Percentiles rank a stretch among this genome's conserved stretches.
These are phyloP conservation scores for Neofelis nebulosa DNA, from an alignment of 2,113 vertebrate species.

Conservation along the genomic window DNA sequence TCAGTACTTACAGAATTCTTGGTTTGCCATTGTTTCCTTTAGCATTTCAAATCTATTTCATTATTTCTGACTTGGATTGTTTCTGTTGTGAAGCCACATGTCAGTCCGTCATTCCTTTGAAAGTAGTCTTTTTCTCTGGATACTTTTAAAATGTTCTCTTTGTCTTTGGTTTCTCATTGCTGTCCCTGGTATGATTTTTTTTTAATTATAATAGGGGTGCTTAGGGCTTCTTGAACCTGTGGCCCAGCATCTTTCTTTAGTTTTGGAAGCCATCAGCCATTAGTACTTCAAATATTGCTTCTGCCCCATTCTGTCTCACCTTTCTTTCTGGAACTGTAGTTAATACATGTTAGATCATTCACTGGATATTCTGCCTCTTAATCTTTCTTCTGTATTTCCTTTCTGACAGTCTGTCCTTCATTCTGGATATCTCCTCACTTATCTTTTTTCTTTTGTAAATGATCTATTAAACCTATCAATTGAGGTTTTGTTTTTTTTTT, in stretches of 20 bases:
- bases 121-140: background rate
- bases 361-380: background rate
- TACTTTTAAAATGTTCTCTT: background rate
- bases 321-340: background rate
- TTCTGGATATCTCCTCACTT: background rate
- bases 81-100: slow-evolving; percentile 10
- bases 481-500: background rate
- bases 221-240: slow-evolving; percentile 13
- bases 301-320: background rate
- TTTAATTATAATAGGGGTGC: background rate
- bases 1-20: background rate
- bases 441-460: background rate
- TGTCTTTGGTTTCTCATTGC: background rate
- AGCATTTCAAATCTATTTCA: background rate
- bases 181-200: background rate
- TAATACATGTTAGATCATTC: background rate
- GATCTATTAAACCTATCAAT: background rate
- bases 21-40: background rate
- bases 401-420: background rate
- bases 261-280: background rate
- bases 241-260: background rate
- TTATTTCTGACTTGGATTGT: background rate
- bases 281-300: background rate
- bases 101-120: background rate
- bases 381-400: background rate